Evolutionary conservation across 2,888 invertebrate genomes (phyloP).

Genomic region (Acanthosepion pharaonis): DNA sequence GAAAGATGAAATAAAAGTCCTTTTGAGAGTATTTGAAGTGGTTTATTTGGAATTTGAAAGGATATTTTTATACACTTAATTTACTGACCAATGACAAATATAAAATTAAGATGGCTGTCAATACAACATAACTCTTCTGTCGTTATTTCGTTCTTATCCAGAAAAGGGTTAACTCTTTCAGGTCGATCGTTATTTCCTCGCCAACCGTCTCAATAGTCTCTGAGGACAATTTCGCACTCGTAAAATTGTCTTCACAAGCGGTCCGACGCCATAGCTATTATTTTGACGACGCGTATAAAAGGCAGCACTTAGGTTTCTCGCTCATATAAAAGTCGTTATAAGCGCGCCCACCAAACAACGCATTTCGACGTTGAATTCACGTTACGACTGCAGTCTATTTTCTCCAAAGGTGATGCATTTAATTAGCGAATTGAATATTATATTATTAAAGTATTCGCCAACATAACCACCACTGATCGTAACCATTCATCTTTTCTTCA

Average conservation of each 20-base stretch:
- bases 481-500: background rate
- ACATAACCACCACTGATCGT: background rate
- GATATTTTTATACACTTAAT: background rate
- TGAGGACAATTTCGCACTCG: background rate
- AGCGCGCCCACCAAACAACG: background rate
- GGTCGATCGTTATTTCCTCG: background rate
- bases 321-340: background rate
- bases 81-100: background rate
- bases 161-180: background rate
- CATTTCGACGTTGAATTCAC: background rate
- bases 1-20: too few relatives aligned
- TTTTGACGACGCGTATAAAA: background rate
- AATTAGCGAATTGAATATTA: background rate
- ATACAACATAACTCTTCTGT: background rate
- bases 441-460: background rate
- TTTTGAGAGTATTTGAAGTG: background rate
- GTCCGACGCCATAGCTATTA: background rate
- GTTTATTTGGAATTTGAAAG: background rate
- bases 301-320: background rate
- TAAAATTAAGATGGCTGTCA: background rate
- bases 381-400: background rate
- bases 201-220: background rate
- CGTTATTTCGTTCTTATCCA: background rate
- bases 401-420: background rate
- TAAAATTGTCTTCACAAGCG: background rate